phyloP scores from a whole-genome alignment of 1,140 invertebrate species.

The Sweltsa coloradensis region DNA sequence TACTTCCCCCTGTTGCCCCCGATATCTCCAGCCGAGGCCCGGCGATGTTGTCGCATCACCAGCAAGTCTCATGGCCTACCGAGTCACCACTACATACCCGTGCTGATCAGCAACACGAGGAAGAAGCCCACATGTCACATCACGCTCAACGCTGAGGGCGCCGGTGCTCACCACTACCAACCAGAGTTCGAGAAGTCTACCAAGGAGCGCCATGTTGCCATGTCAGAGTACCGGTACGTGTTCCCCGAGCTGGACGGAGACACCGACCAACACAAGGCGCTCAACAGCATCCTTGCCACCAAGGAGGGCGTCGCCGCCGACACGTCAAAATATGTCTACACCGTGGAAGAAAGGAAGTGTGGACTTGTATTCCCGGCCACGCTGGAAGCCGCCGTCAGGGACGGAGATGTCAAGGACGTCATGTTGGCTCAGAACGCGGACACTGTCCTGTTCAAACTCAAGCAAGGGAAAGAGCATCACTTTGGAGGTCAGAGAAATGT shows the following conservation, averaged over 20 bases:
- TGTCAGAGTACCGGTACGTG: slow-evolving; percentile 59
- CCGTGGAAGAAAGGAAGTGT: slow-evolving; percentile 55
- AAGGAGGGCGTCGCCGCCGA: slow-evolving; percentile 34
- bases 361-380: slow-evolving; percentile 61
- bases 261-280: slow-evolving; percentile 42
- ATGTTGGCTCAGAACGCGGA: slow-evolving; percentile 61
- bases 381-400: slow-evolving; percentile 59
- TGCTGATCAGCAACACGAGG: slow-evolving; percentile 39
- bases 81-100: slow-evolving; percentile 68
- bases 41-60: slow-evolving; percentile 66
- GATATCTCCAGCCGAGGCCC: slow-evolving; percentile 66
- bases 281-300: slow-evolving; percentile 44
- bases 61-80: slow-evolving; percentile 65
- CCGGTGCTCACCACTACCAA: slow-evolving; percentile 40
- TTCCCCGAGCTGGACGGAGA: slow-evolving; percentile 53
- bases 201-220: slow-evolving; percentile 41
- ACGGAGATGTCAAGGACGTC: slow-evolving; percentile 62
- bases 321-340: slow-evolving; percentile 55
- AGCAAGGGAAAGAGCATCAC: slow-evolving; percentile 57
- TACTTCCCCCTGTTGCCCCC: slow-evolving; percentile 71
- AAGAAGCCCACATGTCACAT: slow-evolving; percentile 47
- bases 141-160: slow-evolving; percentile 42
- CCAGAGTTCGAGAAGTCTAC: slow-evolving; percentile 35
- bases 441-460: slow-evolving; percentile 56
- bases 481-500: slow-evolving; percentile 50